phyloP scores from a whole-genome alignment of 2,888 invertebrate genomes.

The Stenchaetothrips biformis region DNA sequence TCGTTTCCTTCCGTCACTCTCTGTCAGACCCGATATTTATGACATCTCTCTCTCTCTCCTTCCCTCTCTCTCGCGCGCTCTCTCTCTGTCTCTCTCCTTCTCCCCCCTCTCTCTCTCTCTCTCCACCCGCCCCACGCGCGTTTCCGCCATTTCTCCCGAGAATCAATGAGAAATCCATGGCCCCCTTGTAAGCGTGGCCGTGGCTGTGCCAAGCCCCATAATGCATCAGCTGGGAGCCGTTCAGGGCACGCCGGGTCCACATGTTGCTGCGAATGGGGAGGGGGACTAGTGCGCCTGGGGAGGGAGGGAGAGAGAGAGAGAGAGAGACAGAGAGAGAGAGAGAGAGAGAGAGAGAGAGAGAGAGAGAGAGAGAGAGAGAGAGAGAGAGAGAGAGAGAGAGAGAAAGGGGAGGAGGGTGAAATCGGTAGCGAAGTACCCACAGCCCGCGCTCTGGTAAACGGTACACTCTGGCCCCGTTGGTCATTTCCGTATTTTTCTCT shows the following conservation, averaged over 20 bases:
- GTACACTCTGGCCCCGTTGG: background rate
- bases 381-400: background rate
- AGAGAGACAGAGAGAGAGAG: background rate
- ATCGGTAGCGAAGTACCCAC: no score
- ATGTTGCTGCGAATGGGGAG: background rate
- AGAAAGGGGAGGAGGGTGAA: background rate
- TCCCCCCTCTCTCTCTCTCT: no score
- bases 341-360: background rate
- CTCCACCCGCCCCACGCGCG: no score
- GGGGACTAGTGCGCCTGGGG: background rate
- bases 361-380: background rate
- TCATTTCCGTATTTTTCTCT: background rate
- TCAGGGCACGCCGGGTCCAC: background rate
- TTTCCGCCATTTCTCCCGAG: background rate
- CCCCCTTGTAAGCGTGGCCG: background rate
- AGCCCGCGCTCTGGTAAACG: background rate
- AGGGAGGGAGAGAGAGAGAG: background rate
- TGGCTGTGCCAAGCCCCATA: background rate
- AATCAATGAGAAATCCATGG: background rate
- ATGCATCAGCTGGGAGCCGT: constrained; percentile 16
- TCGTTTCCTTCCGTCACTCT: no score
- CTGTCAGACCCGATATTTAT: no score
- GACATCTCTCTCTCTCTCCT: no score
- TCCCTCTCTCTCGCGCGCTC: no score
- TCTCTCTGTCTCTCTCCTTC: no score